A percentile compares a stretch with the other conserved stretches of the same genome.
Evolutionary conservation across 2,113 vertebrate species (phyloP).

Genomic region (Numida meleagris): DNA sequence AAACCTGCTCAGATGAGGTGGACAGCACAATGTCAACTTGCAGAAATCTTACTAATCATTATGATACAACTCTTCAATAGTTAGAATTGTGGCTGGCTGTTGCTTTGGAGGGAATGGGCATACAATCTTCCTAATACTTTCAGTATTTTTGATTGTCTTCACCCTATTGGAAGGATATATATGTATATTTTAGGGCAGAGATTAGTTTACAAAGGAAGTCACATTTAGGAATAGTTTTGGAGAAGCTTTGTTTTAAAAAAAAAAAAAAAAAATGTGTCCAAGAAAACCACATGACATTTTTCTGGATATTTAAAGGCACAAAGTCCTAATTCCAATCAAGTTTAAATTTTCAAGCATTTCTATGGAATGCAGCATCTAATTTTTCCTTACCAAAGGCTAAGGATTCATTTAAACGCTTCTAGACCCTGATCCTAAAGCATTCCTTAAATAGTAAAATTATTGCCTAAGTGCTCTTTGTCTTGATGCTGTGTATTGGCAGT

Average conservation of each 20-base stretch:
- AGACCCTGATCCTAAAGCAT: not conserved
- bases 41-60: not conserved
- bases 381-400: not conserved
- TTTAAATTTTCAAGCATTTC: not conserved
- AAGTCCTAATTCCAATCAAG: not conserved
- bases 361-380: not conserved
- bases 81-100: not conserved
- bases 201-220: not conserved
- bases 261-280: not conserved
- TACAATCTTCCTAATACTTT: not conserved
- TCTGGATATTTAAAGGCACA: not conserved
- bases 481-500: not conserved
- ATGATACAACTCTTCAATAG: not conserved
- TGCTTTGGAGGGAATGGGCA: too few relatives aligned
- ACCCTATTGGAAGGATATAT: not conserved
- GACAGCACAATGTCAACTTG: not conserved
- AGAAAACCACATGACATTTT: not conserved
- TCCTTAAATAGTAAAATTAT: not conserved
- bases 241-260: slow-evolving; percentile 12
- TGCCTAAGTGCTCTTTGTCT: not conserved
- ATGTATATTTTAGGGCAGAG: not conserved
- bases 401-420: not conserved
- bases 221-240: not conserved
- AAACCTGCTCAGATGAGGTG: not conserved
- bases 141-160: not conserved